Conservation (phyloP, 2,888 invertebrate genomes). For the Leptopilina syphax region DNA sequence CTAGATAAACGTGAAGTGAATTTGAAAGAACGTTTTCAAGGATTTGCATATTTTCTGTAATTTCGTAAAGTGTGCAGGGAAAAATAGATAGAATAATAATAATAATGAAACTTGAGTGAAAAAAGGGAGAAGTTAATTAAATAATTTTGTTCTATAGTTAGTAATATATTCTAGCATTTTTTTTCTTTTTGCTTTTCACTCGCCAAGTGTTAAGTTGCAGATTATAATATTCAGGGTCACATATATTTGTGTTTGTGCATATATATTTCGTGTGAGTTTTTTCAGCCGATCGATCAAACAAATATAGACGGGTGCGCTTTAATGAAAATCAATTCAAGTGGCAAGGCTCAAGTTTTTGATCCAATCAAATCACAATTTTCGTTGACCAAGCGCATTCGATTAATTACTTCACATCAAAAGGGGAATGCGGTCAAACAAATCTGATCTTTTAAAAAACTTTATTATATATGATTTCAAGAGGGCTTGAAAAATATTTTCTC, state of each 20-base stretch:
- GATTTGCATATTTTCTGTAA: constrained; percentile 15
- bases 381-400: constrained; percentile 48
- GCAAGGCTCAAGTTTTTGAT: constrained; percentile 39
- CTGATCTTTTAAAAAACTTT: constrained; percentile 1
- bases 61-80: not conserved
- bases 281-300: constrained; percentile 3
- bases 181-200: not conserved
- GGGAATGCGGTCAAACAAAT: not conserved
- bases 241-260: not conserved
- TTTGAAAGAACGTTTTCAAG: not conserved
- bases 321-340: constrained; percentile 21
- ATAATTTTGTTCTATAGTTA: no score
- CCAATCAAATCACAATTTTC: constrained; percentile 45
- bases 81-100: no score
- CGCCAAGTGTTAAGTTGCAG: not conserved
- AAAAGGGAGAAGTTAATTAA: no score
- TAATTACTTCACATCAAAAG: constrained; percentile 52
- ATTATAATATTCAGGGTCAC: constrained; percentile 5
- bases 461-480: constrained; percentile 14
- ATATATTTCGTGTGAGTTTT: not conserved
- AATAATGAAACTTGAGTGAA: no score
- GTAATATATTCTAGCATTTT: not conserved
- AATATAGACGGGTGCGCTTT: not conserved
- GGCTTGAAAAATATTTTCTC: not conserved
- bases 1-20: constrained; percentile 43